Evolutionary conservation across 2,888 invertebrate genomes (phyloP), one percentile per base, ranked within the genome.

Genomic region (Drosophila subsilvestris): DNA sequence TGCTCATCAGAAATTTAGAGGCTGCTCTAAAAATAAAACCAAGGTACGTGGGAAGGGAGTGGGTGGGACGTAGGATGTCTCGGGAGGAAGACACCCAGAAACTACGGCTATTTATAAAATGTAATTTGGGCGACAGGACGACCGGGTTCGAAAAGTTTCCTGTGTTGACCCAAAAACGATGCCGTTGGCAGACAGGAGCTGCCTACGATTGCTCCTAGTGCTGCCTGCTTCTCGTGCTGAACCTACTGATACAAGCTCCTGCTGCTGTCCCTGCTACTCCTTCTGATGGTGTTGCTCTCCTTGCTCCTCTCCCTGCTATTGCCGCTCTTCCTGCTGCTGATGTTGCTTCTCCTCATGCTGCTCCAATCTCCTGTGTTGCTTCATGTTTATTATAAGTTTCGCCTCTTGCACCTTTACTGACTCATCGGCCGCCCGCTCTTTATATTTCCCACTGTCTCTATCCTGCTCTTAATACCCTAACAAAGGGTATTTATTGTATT

Each of bases 1-100:
- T 67, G 70, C 85, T 81, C 87, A 86, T 86, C 85, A 81, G 68
- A 84, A 71, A 84, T 81, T 84, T 81, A 81, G 85, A 84, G 82
- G 75, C 44, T 45, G 17, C 17, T 18, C 68, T 43, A 42, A 66
- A 69, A 74, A 58, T 56, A 74, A 66, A 44, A 14, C 6, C 1
- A 37, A 1, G 37, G 37, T 37, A 37, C 2, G 12, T 12, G 5
- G 10, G 3, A 3, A 17, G 32, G 14, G 25, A 22, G 49, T 43
- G 48, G 49, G 1, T 14, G 57, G 32, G 43, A 22, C 57, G 25
- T 25, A 6, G 25, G 25, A 25, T 4, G 32, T 5, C 32, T 32
- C 27, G n/a, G 71, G 54, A 37, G 37, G 5, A 6, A 4, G 25
- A 25, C 37, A 4, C 14, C 37, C 53, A 44, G 55, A 62, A 68